phyloP scores from a whole-genome alignment of 2,888 invertebrate genomes.

The Meghimatium bilineatum region DNA sequence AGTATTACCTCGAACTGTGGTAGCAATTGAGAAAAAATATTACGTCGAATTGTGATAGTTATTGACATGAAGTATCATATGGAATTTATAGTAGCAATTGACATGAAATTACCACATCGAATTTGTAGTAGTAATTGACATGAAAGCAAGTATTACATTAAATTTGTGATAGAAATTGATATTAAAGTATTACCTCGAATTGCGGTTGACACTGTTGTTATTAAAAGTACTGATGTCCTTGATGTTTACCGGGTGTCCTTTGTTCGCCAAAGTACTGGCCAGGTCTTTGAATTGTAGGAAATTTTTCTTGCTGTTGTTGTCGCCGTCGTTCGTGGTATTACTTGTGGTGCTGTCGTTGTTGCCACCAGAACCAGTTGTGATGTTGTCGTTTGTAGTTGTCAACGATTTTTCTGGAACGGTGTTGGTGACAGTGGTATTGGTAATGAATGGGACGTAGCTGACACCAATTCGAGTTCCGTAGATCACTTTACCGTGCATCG shows the following conservation, averaged over 20 bases:
- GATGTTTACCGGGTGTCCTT: conserved; percentile 48
- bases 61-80: too few relatives aligned
- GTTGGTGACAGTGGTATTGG: conserved; percentile 34
- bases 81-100: too few relatives aligned
- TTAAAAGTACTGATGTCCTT: conserved; percentile 45
- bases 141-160: too few relatives aligned
- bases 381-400: conserved; percentile 14
- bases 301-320: conserved; percentile 42
- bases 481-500: conserved; percentile 45
- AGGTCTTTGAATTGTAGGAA: conserved; percentile 44
- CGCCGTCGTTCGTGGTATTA: conserved; percentile 44
- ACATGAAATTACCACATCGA: too few relatives aligned
- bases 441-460: conserved; percentile 36
- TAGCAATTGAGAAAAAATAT: too few relatives aligned
- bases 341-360: conserved; percentile 29
- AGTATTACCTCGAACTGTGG: too few relatives aligned
- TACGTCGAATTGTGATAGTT: too few relatives aligned
- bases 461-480: conserved; percentile 47
- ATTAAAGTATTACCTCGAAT: conserved; percentile 45
- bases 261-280: conserved; percentile 44
- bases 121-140: too few relatives aligned
- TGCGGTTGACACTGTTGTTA: conserved; percentile 39
- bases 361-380: neutral
- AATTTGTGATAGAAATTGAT: too few relatives aligned
- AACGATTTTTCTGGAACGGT: conserved; percentile 33